Conservation (phyloP, 53 echinoderm and acorn worm species). For the Luidia sarsii region DNA sequence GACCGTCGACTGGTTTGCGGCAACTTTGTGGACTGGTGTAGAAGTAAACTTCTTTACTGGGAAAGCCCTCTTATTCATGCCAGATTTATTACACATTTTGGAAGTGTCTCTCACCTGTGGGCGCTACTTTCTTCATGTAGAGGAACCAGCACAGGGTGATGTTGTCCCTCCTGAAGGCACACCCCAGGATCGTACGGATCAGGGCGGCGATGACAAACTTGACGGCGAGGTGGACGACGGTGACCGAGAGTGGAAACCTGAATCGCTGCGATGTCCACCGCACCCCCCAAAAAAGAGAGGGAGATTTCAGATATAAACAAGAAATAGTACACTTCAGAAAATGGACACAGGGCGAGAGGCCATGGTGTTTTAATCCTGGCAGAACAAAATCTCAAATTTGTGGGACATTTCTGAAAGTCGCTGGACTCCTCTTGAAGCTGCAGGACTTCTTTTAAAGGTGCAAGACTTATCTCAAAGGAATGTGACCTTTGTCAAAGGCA, state of each 20-base stretch:
- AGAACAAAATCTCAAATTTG: too few species aligned
- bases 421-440: too few species aligned
- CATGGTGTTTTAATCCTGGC: too few species aligned
- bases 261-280: conserved; percentile 84
- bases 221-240: conserved; percentile 80
- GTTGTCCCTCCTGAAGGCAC: conserved; percentile 50
- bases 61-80: neutral
- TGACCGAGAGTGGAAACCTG: conserved; percentile 79
- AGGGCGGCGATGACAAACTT: conserved; percentile 79
- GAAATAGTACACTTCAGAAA: neutral
- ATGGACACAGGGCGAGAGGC: neutral
- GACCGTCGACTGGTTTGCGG: too few species aligned
- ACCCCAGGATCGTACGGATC: conserved; percentile 52
- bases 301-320: neutral
- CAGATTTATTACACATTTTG: too few species aligned
- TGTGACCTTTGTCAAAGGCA: too few species aligned
- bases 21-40: too few species aligned
- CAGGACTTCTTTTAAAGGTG: too few species aligned
- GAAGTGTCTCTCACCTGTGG: conserved; percentile 89
- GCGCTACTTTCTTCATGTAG: conserved; percentile 83
- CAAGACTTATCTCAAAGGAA: too few species aligned
- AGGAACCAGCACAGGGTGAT: conserved; percentile 72
- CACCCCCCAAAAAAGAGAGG: too few species aligned
- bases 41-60: too few species aligned
- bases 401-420: too few species aligned